Percentiles rank a stretch among this genome's conserved stretches.
Conservation (phyloP, 2,888 invertebrate species). For the Blera fallax region DNA sequence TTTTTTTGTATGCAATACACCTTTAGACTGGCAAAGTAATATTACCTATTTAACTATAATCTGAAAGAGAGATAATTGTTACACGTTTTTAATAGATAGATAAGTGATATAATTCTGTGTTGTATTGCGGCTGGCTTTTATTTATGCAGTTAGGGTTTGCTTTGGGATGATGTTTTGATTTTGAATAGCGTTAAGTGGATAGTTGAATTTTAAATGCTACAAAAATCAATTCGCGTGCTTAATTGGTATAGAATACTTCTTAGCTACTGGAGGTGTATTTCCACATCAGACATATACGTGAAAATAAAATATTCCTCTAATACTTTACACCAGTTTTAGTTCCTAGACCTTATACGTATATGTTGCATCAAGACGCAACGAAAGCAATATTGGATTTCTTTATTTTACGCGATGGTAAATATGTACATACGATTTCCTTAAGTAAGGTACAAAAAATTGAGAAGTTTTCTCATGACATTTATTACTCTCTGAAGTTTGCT, state of each 20-base stretch:
- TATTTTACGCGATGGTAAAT: too few relatives aligned
- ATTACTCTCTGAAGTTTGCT: too few relatives aligned
- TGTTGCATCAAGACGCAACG: too few relatives aligned
- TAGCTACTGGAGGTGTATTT: background rate
- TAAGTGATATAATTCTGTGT: conserved; percentile 22
- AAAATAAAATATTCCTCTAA: too few relatives aligned
- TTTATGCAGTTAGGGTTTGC: conserved; percentile 9
- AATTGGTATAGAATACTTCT: background rate
- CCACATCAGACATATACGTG: background rate
- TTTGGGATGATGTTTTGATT: conserved; percentile 24
- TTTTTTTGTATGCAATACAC: conserved; percentile 15
- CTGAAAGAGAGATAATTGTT: conserved; percentile 55
- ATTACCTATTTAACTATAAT: conserved; percentile 50
- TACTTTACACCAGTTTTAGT: too few relatives aligned
- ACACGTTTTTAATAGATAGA: conserved; percentile 40
- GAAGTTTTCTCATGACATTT: too few relatives aligned
- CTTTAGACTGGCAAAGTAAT: conserved; percentile 34
- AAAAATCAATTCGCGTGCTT: background rate
- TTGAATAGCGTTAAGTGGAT: conserved; percentile 24
- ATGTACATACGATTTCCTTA: too few relatives aligned
- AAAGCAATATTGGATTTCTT: too few relatives aligned
- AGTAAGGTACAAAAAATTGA: too few relatives aligned
- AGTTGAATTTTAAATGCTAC: conserved; percentile 19
- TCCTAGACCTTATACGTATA: too few relatives aligned
- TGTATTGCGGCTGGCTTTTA: too few relatives aligned